phyloP scores from a whole-genome alignment of 2,888 invertebrate genomes.

The Gryllus longicercus region DNA sequence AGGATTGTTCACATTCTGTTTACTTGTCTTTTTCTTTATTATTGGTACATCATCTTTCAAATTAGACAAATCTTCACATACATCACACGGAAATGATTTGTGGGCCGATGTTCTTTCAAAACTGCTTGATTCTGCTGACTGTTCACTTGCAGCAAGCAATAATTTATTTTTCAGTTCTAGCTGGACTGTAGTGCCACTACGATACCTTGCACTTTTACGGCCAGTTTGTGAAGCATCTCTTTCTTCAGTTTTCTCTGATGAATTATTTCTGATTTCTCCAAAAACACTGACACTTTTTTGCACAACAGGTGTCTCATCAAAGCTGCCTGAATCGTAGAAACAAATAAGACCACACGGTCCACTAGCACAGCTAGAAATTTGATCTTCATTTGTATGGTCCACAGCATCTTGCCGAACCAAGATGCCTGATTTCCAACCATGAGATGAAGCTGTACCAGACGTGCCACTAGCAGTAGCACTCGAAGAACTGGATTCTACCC shows the following conservation, averaged over 20 bases:
- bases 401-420: conserved; percentile 42
- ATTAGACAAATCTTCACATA: conserved; percentile 34
- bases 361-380: conserved; percentile 52
- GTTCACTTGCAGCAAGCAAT: conserved; percentile 45
- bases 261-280: conserved; percentile 37
- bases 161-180: conserved; percentile 51
- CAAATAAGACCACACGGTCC: conserved; percentile 65
- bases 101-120: conserved; percentile 36
- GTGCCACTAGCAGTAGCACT: conserved; percentile 39
- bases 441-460: conserved; percentile 43
- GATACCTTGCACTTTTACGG: neutral
- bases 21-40: neutral
- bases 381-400: conserved; percentile 32
- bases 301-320: conserved; percentile 3
- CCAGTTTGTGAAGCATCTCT: conserved; percentile 23
- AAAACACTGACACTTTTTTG: conserved; percentile 8
- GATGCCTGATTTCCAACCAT: conserved; percentile 35
- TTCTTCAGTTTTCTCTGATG: conserved; percentile 39
- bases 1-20: neutral
- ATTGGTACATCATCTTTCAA: conserved; percentile 24
- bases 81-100: conserved; percentile 32
- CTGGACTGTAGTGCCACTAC: conserved; percentile 39
- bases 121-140: conserved; percentile 35
- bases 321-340: conserved; percentile 54
- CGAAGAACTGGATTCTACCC: conserved; percentile 37